These are phyloP conservation scores for Podarcis siculus DNA, from an alignment of 2,797 vertebrate species.

Conservation along the genomic window DNA sequence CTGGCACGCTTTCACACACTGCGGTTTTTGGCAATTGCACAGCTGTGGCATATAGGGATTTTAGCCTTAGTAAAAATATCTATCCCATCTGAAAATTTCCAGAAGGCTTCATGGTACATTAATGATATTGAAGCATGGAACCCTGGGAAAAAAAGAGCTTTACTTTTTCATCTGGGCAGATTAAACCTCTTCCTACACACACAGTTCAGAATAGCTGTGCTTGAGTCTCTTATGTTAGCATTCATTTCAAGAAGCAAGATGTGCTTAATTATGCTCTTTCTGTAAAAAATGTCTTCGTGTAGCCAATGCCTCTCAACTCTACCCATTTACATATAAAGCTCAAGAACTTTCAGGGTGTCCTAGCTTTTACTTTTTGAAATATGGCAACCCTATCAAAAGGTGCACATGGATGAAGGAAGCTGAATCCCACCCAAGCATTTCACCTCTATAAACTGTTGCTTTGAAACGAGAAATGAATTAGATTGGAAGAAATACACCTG, in stretches of 20 bases:
- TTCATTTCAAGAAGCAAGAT: background rate
- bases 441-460: background rate
- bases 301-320: background rate
- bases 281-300: background rate
- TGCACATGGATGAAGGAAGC: background rate
- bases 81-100: slow-evolving; percentile 28
- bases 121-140: slow-evolving; percentile 21
- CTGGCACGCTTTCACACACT: slow-evolving; percentile 20
- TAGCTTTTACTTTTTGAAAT: background rate
- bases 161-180: slow-evolving; percentile 27
- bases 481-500: background rate
- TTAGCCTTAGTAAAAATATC: slow-evolving; percentile 8
- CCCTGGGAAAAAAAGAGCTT: slow-evolving; percentile 22
- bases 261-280: background rate
- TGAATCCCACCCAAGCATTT: background rate
- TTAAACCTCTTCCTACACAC: slow-evolving; percentile 19
- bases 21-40: background rate
- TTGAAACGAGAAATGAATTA: background rate
- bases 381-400: background rate
- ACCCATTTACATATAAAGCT: background rate
- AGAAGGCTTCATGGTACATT: background rate
- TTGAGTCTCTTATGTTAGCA: background rate
- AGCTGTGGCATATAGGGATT: slow-evolving; percentile 19
- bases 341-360: too few relatives aligned
- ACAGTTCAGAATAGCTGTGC: background rate